Base-by-base conservation (phyloP, 2,888 invertebrate species). In the Ashinkailepas kermadecensis region DNA sequence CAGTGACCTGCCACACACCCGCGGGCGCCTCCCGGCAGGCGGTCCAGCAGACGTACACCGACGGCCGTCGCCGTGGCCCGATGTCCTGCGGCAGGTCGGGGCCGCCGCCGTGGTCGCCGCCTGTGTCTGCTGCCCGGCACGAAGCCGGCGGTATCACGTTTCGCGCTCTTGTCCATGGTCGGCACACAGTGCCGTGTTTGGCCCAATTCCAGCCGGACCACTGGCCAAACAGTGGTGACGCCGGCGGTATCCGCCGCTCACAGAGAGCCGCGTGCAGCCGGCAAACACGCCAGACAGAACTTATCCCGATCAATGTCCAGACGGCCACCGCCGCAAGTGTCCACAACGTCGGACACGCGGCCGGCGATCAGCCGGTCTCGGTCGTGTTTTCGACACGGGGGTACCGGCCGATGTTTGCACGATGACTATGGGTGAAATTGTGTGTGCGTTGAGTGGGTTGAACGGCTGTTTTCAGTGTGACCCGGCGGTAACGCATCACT, bases 141-240 rank as follows among this genome's bases (percentile, higher is more conserved):
- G 11, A 54, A 3, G 54, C 74, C 8, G 54, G 25, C 39, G 54
- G 54, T 59, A 54, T 74, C 74, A 74, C 74, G 74, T 74, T 54
- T 74, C 74, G 54, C 74, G 54, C 74, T 74, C 74, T 74, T 74
- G 74, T 74, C 54, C 54, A 21, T 7, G 54, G 15, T 6, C 54
- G 54, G 54, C 39, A 18, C 54, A 25, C 25, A 74, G 74, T 8
- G 70, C 54, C 8, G 18, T 74, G 74, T 74, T 39, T 74, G 74
- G 74, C 8, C 74, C 74, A 74, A 74, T 74, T 74, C 74, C 54
- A 23, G 74, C 54, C 74, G 74, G 74, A 18, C 54, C 54, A 74
- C 74, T 25, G 54, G 11, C 23, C 74, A 74, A 74, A 74, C 74
- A 74, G 39, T 39, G 39, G 39, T 39, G 4, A 39, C 39, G 39